phyloP scores from a whole-genome alignment of 2,888 invertebrate genomes.

The Himalopsyche tibetana region DNA sequence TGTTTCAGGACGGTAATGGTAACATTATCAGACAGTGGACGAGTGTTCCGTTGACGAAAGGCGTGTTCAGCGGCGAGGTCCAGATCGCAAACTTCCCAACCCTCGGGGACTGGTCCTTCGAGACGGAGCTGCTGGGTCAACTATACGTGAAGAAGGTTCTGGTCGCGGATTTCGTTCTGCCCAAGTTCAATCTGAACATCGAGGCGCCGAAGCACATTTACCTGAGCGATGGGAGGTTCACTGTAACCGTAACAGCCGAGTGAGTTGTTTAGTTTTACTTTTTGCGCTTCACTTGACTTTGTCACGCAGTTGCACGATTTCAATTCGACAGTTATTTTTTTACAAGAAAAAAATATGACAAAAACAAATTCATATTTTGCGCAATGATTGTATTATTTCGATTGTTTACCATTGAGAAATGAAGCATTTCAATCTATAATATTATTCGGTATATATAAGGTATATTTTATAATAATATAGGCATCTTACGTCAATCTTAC shows the following conservation, averaged over 20 bases:
- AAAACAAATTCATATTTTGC: constrained; percentile 1
- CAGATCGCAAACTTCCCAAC: constrained; percentile 89
- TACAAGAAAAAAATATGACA: not conserved
- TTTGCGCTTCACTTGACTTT: not conserved
- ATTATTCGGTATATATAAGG: too few relatives aligned
- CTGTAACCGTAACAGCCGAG: constrained; percentile 89
- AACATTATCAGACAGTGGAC: constrained; percentile 90
- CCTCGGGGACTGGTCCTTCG: constrained; percentile 87
- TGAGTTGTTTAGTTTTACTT: constrained; percentile 72
- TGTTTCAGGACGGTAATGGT: constrained; percentile 82
- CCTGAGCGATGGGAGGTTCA: constrained; percentile 86
- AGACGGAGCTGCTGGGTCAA: constrained; percentile 77
- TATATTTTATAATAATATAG: too few relatives aligned
- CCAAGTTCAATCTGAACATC: constrained; percentile 93
- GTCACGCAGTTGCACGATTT: not conserved
- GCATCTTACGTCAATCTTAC: too few relatives aligned
- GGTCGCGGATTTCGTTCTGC: constrained; percentile 94
- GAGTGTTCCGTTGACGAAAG: constrained; percentile 81
- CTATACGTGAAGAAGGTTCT: constrained; percentile 83
- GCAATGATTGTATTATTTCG: not conserved
- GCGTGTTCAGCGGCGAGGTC: constrained; percentile 86
- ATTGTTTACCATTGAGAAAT: not conserved
- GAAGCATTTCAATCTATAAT: not conserved
- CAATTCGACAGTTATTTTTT: not conserved
- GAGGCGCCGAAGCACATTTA: constrained; percentile 89